phyloP scores from a whole-genome alignment of 2,888 invertebrate genomes.

The Nemotelus pantherinus region DNA sequence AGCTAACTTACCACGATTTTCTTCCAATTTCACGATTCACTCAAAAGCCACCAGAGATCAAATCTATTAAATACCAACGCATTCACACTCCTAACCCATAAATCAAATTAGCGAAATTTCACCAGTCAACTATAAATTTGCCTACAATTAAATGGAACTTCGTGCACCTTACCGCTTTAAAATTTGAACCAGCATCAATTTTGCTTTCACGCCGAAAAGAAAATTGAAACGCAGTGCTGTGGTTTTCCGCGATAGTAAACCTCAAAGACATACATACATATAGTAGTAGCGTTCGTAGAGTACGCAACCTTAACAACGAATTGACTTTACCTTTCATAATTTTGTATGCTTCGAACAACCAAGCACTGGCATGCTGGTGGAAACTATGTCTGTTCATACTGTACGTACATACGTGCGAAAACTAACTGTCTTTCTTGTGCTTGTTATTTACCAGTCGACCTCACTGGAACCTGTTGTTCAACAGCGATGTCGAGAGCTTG shows the following conservation, averaged over 20 bases:
- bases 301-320: not conserved
- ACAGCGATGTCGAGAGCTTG: not conserved
- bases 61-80: too few relatives aligned
- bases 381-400: not conserved
- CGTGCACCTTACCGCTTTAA: not conserved
- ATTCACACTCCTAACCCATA: too few relatives aligned
- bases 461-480: conserved; percentile 14
- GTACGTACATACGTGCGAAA: conserved; percentile 2
- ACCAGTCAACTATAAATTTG: too few relatives aligned
- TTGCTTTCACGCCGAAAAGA: not conserved
- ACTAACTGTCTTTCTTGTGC: conserved; percentile 2
- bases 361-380: too few relatives aligned
- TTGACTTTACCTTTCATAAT: conserved; percentile 3
- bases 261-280: too few relatives aligned
- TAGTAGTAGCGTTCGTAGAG: too few relatives aligned
- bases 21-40: too few relatives aligned
- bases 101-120: too few relatives aligned
- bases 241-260: not conserved
- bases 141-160: too few relatives aligned
- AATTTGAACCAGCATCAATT: not conserved
- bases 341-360: not conserved
- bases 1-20: too few relatives aligned
- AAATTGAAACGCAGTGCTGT: not conserved
- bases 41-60: too few relatives aligned
- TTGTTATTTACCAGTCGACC: not conserved